Base-by-base conservation (phyloP, 2,113 vertebrate species). In the Calonectris borealis region DNA sequence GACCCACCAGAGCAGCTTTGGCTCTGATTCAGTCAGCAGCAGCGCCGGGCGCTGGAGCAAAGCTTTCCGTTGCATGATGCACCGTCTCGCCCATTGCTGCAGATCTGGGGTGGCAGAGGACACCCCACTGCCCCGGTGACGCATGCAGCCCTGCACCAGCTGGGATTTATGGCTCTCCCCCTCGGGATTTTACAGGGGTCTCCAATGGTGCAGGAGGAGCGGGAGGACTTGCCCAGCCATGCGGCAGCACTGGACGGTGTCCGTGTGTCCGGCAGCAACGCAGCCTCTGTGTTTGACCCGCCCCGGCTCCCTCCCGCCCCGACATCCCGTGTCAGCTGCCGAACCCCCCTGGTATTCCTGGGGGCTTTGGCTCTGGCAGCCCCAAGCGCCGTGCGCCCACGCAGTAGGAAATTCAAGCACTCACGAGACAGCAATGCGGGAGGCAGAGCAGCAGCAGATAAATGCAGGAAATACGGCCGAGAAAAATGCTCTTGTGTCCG, bases 241-340 rank as follows among this genome's bases (percentile, higher is more conserved):
- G 7, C 0, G 0, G 12, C 27, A 80, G 38, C 0, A 2, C 66
- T 29, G 38, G 44, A 80, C 2, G 3, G 29, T 0, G 0, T 54
- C 40, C 2, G 2, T n/a, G 38, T 32, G 68, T 40, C 61, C 3
- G 2, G 75, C 52, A 60, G 27, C 32, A 51, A 16, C 0, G 6
- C 40, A 32, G 22, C 49, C 71, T 40, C 44, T 2, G 1, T 3
- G 7, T 52, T 21, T 1, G 2, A 44, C 42, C 38, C 3, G 0
- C 10, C 38, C 21, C 2, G 2, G 54, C 16, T 76, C n/a, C 52
- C 48, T 61, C 26, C 32, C 2, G 3, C 26, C 31, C 58, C 4
- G 2, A 38, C 32, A 38, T 16, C 25, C 34, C 16, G 6, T 6
- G 24, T 16, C 4, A 4, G 26, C 46, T 24, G 10, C 20, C 1